Percentiles rank a stretch among this genome's conserved stretches.
Evolutionary conservation across 1,140 invertebrate species (phyloP).

Genomic region (Whitmania pigra): DNA sequence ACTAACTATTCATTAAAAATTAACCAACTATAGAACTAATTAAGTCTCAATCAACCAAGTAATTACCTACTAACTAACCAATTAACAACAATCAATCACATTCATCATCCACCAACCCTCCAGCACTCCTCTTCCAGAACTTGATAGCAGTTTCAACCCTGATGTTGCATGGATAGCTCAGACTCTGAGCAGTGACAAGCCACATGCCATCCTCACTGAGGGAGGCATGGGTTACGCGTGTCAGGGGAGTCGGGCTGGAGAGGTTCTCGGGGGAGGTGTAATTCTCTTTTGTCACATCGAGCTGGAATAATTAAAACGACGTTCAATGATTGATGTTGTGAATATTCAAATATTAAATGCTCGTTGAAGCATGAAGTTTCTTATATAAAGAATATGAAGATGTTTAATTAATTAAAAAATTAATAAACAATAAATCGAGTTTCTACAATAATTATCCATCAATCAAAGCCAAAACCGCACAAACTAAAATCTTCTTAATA

Average conservation of each 20-base stretch:
- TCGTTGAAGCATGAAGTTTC: too few relatives aligned
- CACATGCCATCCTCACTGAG: not conserved
- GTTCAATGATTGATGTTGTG: too few relatives aligned
- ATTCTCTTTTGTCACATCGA: conserved; percentile 1
- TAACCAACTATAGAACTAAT: too few relatives aligned
- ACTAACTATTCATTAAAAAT: too few relatives aligned
- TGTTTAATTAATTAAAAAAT: too few relatives aligned
- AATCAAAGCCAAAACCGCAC: too few relatives aligned
- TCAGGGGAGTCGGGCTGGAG: not conserved
- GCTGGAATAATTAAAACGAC: not conserved
- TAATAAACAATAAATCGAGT: too few relatives aligned
- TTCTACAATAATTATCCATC: not conserved
- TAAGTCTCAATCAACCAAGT: too few relatives aligned
- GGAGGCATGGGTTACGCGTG: not conserved
- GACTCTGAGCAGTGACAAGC: not conserved
- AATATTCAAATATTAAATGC: too few relatives aligned
- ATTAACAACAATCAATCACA: not conserved
- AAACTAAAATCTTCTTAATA: not conserved
- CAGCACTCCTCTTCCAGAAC: conserved; percentile 5
- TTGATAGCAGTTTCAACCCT: not conserved
- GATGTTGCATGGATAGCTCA: not conserved
- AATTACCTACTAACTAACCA: too few relatives aligned
- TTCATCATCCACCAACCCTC: not conserved
- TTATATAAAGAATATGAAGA: too few relatives aligned
- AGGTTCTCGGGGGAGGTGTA: conserved; percentile 5